A percentile compares a stretch with the other conserved stretches of the same genome.
Conservation (phyloP, 1,140 invertebrate genomes). For the Neodiprion pinetum region DNA sequence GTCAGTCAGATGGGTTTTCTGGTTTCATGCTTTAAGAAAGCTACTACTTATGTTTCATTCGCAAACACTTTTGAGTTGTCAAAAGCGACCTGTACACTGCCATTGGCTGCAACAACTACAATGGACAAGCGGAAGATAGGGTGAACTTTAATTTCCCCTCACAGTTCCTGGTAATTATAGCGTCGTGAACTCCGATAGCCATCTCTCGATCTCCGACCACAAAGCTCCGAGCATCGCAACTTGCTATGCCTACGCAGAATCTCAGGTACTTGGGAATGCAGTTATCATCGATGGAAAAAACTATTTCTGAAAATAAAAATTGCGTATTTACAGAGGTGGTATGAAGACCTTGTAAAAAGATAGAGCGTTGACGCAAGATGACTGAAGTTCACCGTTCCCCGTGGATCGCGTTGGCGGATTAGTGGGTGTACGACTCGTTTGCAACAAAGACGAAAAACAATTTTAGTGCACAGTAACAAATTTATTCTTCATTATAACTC, state of each 20-base stretch:
- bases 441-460: not conserved
- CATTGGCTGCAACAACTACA: not conserved
- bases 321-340: too few relatives aligned
- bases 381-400: too few relatives aligned
- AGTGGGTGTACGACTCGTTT: too few relatives aligned
- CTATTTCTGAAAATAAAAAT: too few relatives aligned
- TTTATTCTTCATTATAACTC: not conserved
- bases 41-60: too few relatives aligned
- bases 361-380: too few relatives aligned
- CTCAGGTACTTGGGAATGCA: not conserved
- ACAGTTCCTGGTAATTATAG: conserved; percentile 59
- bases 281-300: not conserved
- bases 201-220: conserved; percentile 55
- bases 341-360: too few relatives aligned
- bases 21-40: too few relatives aligned
- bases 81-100: not conserved
- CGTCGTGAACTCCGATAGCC: conserved; percentile 53
- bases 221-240: conserved; percentile 43
- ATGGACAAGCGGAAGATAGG: conserved; percentile 46
- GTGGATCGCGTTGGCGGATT: too few relatives aligned
- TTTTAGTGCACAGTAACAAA: not conserved
- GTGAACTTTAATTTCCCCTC: conserved; percentile 59
- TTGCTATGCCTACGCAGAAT: not conserved
- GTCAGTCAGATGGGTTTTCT: too few relatives aligned
- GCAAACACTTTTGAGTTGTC: too few relatives aligned